These are phyloP conservation scores for Sebastes steindachneri DNA, from an alignment of 2,797 vertebrate species.

Conservation along the genomic window DNA sequence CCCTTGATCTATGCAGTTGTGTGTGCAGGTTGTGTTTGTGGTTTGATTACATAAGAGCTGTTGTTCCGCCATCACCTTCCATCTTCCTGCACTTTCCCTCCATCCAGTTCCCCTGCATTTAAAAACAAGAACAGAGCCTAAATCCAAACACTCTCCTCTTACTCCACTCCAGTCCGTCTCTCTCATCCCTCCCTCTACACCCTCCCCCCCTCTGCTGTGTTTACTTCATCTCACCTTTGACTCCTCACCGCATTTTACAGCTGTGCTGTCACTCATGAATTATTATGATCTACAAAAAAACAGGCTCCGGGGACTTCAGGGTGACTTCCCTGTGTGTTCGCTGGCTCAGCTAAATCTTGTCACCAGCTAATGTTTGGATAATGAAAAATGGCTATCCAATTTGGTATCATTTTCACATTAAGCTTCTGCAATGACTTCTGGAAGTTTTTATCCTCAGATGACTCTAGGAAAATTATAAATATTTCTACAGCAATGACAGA, in stretches of 20 bases:
- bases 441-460: background rate
- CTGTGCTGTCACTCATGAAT: slow-evolving; percentile 28
- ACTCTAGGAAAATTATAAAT: background rate
- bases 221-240: slow-evolving; percentile 36
- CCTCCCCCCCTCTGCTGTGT: background rate
- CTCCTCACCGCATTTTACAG: slow-evolving; percentile 18
- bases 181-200: background rate
- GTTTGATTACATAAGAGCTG: background rate
- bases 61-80: background rate
- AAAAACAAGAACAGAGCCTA: background rate
- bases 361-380: background rate
- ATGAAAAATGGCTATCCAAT: slow-evolving; percentile 4
- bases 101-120: background rate
- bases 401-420: slow-evolving; percentile 12
- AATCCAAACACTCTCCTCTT: background rate
- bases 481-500: background rate
- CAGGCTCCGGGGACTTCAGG: background rate
- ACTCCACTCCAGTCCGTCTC: background rate
- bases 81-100: background rate
- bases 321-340: slow-evolving; percentile 4
- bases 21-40: background rate
- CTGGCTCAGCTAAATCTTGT: slow-evolving; percentile 27
- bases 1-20: background rate
- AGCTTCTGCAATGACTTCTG: background rate
- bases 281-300: slow-evolving; percentile 10